Conservation (phyloP, 64 coral and sea anemone genomes). For the Orbicella faveolata region DNA sequence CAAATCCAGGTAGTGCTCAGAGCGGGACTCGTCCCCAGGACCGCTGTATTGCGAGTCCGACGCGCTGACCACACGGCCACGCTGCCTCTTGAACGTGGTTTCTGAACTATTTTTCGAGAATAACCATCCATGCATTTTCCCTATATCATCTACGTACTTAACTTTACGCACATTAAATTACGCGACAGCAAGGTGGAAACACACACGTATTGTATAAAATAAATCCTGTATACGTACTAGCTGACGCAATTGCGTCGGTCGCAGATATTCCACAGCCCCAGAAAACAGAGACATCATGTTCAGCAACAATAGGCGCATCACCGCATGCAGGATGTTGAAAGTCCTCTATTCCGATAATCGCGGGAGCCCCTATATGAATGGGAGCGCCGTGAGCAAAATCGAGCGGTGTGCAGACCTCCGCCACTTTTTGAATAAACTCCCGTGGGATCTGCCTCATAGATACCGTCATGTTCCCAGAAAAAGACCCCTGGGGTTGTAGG, state of each 20-base stretch:
- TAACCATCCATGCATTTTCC: not conserved
- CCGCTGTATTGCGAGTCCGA: too few species aligned
- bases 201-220: not conserved
- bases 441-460: conserved; percentile 27
- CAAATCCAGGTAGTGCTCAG: too few species aligned
- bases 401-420: not conserved
- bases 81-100: too few species aligned
- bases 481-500: not conserved
- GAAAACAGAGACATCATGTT: conserved; percentile 1
- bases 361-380: conserved; percentile 17
- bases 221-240: not conserved
- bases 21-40: too few species aligned
- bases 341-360: conserved; percentile 20
- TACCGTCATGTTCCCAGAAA: conserved; percentile 25
- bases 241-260: not conserved
- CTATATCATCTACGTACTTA: not conserved
- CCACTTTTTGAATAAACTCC: conserved; percentile 18
- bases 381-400: conserved; percentile 21
- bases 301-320: not conserved
- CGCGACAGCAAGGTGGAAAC: too few species aligned
- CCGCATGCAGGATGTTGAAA: not conserved
- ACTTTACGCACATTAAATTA: too few species aligned
- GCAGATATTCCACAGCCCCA: conserved; percentile 39
- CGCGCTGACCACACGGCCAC: too few species aligned
- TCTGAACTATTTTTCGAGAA: too few species aligned